phyloP scores from a whole-genome alignment of 1,140 invertebrate species.

The Brachionus asplanchnoidis region DNA sequence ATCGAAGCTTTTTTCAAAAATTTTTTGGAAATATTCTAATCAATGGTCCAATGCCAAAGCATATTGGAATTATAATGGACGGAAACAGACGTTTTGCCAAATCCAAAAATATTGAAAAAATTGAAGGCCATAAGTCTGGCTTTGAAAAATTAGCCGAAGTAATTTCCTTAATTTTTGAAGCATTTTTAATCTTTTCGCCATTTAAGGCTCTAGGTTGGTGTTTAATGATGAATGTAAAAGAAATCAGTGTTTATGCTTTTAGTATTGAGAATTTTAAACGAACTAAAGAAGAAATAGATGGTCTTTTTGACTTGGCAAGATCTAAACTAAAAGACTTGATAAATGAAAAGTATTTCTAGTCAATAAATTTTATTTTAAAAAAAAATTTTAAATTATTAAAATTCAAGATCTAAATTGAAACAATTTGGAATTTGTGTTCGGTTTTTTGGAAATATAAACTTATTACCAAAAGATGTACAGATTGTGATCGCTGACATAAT shows the following conservation, averaged over 20 bases:
- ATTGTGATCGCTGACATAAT: conserved; percentile 72
- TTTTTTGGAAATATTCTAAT: neutral
- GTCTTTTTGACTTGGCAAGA: conserved; percentile 76
- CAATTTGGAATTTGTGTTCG: conserved; percentile 79
- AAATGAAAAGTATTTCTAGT: conserved; percentile 68
- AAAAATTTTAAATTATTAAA: neutral
- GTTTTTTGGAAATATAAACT: conserved; percentile 76
- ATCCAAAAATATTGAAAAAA: conserved; percentile 69
- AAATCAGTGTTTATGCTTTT: conserved; percentile 97
- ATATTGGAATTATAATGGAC: conserved; percentile 97
- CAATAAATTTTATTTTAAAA: neutral
- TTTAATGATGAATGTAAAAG: conserved; percentile 65
- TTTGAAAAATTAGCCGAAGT: conserved; percentile 87
- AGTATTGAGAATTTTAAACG: conserved; percentile 99
- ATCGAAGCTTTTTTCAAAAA: neutral
- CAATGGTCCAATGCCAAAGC: conserved; percentile 72
- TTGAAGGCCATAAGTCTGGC: conserved; percentile 82
- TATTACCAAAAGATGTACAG: conserved; percentile 75
- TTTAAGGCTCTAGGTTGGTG: conserved; percentile 69
- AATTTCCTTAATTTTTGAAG: neutral
- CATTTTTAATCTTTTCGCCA: neutral
- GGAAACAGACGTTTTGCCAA: conserved; percentile 90
- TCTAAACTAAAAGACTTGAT: conserved; percentile 76
- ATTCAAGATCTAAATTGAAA: conserved; percentile 65
- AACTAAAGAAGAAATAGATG: conserved; percentile 80